A percentile compares a stretch with the other conserved stretches of the same genome.
Conservation (phyloP, 1,140 invertebrate species). For the Drosophila setifemur region DNA sequence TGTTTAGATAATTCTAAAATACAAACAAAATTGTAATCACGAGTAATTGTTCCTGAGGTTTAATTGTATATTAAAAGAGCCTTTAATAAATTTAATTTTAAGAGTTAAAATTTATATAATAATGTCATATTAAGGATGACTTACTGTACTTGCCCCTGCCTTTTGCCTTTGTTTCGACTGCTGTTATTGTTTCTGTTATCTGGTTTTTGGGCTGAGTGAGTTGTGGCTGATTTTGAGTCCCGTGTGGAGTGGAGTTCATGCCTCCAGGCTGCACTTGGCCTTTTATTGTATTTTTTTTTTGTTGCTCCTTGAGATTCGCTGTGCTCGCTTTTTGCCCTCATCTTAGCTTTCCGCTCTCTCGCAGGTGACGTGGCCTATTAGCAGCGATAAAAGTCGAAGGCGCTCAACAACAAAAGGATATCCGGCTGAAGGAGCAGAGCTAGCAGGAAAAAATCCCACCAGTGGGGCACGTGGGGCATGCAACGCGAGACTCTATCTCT, state of each 20-base stretch:
- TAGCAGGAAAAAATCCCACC: conserved; percentile 39
- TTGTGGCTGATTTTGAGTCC: conserved; percentile 16
- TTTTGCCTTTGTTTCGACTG: not conserved
- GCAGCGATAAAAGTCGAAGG: conserved; percentile 72
- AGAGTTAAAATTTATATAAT: too few species aligned
- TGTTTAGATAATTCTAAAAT: too few species aligned
- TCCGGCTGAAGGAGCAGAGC: conserved; percentile 47
- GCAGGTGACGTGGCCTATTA: conserved; percentile 53
- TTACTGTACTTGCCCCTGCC: not conserved
- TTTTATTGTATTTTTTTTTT: conserved; percentile 24
- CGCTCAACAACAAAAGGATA: conserved; percentile 72
- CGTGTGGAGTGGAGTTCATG: not conserved
- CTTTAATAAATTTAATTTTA: too few species aligned
- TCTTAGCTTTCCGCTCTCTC: conserved; percentile 46
- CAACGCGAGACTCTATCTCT: conserved; percentile 21
- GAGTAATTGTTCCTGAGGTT: too few species aligned
- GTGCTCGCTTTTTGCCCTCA: conserved; percentile 29
- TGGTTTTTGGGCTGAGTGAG: conserved; percentile 13
- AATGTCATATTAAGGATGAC: too few species aligned
- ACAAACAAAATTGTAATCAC: too few species aligned
- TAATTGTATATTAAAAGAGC: too few species aligned
- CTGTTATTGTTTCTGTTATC: conserved; percentile 23
- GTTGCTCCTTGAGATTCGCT: not conserved
- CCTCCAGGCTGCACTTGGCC: conserved; percentile 27
- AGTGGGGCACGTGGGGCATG: conserved; percentile 26